Percentiles rank a stretch among this genome's conserved stretches.
Evolutionary conservation across 1,140 invertebrate genomes (phyloP).

Genomic region (Anastrepha ludens): DNA sequence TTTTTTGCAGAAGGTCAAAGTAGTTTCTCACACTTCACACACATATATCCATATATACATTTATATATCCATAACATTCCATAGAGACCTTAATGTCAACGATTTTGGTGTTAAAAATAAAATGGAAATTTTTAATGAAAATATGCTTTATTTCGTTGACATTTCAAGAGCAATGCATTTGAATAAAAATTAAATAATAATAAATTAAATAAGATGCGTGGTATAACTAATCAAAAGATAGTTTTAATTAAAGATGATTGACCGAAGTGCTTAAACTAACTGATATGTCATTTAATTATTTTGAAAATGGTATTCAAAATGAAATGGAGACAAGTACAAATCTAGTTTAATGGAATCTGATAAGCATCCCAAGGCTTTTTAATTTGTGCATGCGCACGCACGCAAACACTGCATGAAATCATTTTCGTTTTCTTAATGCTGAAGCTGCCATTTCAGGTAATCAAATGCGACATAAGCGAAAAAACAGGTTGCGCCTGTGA

Average conservation of each 20-base stretch:
- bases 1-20: background rate
- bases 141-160: background rate
- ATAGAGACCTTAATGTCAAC: too few relatives aligned
- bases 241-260: conserved; percentile 43
- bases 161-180: conserved; percentile 7
- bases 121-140: background rate
- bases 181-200: background rate
- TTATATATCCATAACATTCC: too few relatives aligned
- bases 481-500: background rate
- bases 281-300: conserved; percentile 21
- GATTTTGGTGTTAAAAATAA: too few relatives aligned
- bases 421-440: background rate
- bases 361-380: background rate
- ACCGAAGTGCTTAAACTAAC: background rate
- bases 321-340: background rate
- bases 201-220: background rate
- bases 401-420: background rate
- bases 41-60: background rate
- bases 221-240: background rate
- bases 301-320: background rate
- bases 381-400: background rate
- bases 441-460: background rate
- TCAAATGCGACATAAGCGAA: background rate
- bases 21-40: background rate
- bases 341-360: background rate